Conservation (phyloP, 30 jellyfish, hydroid and myxozoan species). For the Hydractinia echinata region DNA sequence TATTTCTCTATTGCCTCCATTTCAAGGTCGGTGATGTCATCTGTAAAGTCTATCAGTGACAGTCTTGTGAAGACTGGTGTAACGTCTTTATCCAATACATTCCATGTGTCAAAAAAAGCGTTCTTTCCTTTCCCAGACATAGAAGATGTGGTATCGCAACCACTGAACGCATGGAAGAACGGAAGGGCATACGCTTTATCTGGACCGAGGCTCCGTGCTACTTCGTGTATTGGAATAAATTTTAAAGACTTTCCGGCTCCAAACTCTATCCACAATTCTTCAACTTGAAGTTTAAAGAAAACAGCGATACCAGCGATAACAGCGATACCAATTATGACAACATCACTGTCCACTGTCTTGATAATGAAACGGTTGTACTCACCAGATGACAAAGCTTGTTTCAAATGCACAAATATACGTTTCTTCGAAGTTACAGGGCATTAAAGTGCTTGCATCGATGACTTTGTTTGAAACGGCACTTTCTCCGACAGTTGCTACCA, state of each 20-base stretch:
- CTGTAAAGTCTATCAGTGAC: no score
- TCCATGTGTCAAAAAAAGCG: background rate
- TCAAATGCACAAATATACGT: background rate
- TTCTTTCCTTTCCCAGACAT: conserved; percentile 11
- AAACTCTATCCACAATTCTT: conserved; percentile 1
- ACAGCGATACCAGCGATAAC: no score
- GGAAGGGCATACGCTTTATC: background rate
- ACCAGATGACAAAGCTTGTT: background rate
- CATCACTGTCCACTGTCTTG: background rate
- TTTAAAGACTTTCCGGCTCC: background rate
- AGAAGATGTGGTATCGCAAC: background rate
- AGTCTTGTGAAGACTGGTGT: no score
- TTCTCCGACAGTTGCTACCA: background rate
- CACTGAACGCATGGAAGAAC: background rate
- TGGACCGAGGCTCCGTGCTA: background rate
- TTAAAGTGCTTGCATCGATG: background rate
- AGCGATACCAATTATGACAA: no score
- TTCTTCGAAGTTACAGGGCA: background rate
- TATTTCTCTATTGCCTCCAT: no score
- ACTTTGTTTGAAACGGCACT: background rate
- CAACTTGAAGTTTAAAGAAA: no score
- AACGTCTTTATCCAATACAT: background rate
- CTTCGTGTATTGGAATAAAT: background rate
- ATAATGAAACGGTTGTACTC: background rate
- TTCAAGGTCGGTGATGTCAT: no score